phyloP scores from a whole-genome alignment of 2,797 vertebrate genomes.

The Vultur gryphus region DNA sequence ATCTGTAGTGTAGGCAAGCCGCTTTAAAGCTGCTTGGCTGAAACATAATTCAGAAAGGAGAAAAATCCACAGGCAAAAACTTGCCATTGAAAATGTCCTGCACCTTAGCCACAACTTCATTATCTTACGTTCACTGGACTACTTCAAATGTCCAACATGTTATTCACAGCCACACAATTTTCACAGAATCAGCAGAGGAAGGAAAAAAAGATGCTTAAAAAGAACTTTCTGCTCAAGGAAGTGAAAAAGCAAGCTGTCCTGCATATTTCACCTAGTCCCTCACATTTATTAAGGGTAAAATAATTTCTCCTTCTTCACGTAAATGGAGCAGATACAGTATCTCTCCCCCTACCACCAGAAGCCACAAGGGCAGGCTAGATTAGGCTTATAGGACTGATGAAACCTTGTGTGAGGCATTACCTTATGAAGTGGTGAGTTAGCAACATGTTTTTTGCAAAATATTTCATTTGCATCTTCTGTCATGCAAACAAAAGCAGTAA shows the following conservation, averaged over 20 bases:
- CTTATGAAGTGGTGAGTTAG: constrained; percentile 31
- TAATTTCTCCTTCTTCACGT: constrained; percentile 35
- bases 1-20: not conserved
- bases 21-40: constrained; percentile 9
- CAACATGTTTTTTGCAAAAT: not conserved
- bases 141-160: constrained; percentile 55
- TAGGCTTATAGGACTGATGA: constrained; percentile 38
- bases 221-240: constrained; percentile 61
- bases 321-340: constrained; percentile 20
- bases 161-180: constrained; percentile 54
- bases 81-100: constrained; percentile 2
- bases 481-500: not conserved
- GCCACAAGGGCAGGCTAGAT: constrained; percentile 41
- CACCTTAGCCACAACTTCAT: constrained; percentile 55
- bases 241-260: constrained; percentile 57
- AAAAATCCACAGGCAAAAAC: not conserved
- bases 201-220: constrained; percentile 47
- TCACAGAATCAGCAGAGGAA: constrained; percentile 61
- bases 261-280: constrained; percentile 17
- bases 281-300: constrained; percentile 60
- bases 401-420: constrained; percentile 38
- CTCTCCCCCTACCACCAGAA: constrained; percentile 34
- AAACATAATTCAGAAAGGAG: not conserved
- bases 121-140: constrained; percentile 45
- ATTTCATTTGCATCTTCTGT: constrained; percentile 7